Percentiles rank a stretch among this genome's conserved stretches.
phyloP scores from a whole-genome alignment of 2,113 vertebrate genomes.

The Elaphurus davidianus region DNA sequence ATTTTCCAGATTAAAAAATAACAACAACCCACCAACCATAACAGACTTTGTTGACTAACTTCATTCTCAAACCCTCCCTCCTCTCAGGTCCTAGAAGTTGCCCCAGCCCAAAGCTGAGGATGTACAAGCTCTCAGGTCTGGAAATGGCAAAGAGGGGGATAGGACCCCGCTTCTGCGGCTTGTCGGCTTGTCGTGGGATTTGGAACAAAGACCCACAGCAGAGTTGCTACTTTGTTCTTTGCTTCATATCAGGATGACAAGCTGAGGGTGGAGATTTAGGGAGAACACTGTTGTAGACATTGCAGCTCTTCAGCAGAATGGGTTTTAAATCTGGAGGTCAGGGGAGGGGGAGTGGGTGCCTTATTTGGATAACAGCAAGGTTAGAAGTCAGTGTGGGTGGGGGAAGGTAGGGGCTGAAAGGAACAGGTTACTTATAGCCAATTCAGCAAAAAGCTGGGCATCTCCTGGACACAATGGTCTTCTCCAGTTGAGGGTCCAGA shows the following conservation, averaged over 20 bases:
- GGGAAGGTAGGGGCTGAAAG: accelerated
- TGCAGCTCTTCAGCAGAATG: accelerated
- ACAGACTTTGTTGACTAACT: not conserved
- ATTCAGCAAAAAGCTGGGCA: too few relatives aligned
- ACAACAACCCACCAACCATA: not conserved
- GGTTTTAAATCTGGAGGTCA: not conserved
- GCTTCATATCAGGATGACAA: not conserved
- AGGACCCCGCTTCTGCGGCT: accelerated
- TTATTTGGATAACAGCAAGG: not conserved
- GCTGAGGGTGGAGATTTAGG: not conserved
- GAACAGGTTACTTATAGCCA: accelerated
- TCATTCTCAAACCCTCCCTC: too few relatives aligned
- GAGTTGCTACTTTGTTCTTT: not conserved
- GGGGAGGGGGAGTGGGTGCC: not conserved
- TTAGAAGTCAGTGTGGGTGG: not conserved
- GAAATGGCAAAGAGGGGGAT: not conserved
- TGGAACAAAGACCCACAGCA: not conserved
- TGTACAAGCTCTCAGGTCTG: not conserved
- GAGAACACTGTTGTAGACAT: accelerated
- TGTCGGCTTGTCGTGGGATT: too few relatives aligned
- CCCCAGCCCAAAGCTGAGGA: not conserved
- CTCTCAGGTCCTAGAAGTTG: not conserved
- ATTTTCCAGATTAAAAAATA: not conserved
- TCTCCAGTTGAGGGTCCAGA: not conserved
- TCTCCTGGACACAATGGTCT: accelerated